Percentiles rank a stretch among this genome's conserved stretches.
Conservation (phyloP, 2,113 vertebrate genomes). For the Apodemus sylvaticus region DNA sequence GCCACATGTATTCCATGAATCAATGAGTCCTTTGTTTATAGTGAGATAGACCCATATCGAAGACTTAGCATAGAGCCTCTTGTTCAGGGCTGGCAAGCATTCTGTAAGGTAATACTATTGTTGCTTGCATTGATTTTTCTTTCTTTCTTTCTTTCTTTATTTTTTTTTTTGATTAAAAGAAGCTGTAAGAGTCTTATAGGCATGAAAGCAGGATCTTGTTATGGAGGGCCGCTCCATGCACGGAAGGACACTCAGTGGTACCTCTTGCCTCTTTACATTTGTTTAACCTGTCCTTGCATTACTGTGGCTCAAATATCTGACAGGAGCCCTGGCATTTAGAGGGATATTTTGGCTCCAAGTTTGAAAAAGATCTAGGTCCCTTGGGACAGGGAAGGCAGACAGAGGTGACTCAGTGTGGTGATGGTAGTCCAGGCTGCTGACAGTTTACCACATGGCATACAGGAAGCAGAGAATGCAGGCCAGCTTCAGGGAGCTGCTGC, state of each 20-base stretch:
- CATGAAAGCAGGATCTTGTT: neutral
- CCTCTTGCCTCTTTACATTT: neutral
- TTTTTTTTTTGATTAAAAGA: neutral
- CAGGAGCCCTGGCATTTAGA: neutral
- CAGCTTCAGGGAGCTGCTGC: neutral
- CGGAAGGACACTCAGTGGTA: neutral
- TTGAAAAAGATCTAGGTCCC: neutral
- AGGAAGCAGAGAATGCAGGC: neutral
- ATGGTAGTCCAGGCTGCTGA: neutral
- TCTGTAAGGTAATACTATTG: neutral
- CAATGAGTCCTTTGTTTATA: neutral
- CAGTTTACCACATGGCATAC: neutral
- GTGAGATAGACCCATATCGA: neutral
- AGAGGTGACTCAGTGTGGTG: neutral
- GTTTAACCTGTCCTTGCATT: neutral
- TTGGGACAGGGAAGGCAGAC: neutral
- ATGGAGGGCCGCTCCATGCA: neutral
- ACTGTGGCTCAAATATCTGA: neutral
- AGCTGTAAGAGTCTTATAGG: neutral
- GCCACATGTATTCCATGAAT: constrained; percentile 16
- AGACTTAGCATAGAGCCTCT: neutral
- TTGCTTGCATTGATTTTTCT: neutral
- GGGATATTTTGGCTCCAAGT: neutral
- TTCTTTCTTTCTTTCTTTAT: too few relatives aligned
- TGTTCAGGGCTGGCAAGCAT: neutral